Conservation (phyloP, 2,888 invertebrate genomes). For the Eledone cirrhosa region DNA sequence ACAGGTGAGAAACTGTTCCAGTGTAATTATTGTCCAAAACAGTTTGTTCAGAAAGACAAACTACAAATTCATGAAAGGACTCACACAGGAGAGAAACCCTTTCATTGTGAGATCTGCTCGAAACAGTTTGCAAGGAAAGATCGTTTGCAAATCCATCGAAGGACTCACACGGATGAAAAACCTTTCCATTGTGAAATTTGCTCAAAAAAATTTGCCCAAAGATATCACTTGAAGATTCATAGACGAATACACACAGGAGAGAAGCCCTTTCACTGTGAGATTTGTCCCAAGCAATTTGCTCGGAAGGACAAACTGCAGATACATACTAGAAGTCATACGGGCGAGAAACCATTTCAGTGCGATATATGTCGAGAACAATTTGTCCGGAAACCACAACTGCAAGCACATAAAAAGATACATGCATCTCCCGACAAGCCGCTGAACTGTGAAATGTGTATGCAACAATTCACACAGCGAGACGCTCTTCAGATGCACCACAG, state of each 20-base stretch:
- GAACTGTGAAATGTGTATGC: conserved; percentile 24
- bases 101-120: conserved; percentile 17
- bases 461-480: conserved; percentile 17
- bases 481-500: conserved; percentile 19
- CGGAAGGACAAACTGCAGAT: conserved; percentile 25
- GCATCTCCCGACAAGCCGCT: neutral
- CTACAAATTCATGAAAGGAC: conserved; percentile 25
- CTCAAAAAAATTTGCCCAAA: conserved; percentile 23
- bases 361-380: conserved; percentile 19
- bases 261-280: conserved; percentile 16
- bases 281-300: conserved; percentile 21
- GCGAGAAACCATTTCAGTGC: conserved; percentile 21
- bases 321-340: conserved; percentile 11
- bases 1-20: conserved; percentile 25
- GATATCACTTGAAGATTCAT: conserved; percentile 18
- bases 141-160: conserved; percentile 20
- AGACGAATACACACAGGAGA: conserved; percentile 19
- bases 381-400: conserved; percentile 16
- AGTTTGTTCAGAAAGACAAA: conserved; percentile 26
- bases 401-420: conserved; percentile 22
- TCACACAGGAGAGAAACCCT: conserved; percentile 9
- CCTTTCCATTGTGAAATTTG: conserved; percentile 24
- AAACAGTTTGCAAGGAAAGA: conserved; percentile 18
- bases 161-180: conserved; percentile 22
- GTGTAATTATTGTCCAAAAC: conserved; percentile 25